Base-by-base conservation (phyloP, 2,888 invertebrate genomes). In the Cephus runcator region DNA sequence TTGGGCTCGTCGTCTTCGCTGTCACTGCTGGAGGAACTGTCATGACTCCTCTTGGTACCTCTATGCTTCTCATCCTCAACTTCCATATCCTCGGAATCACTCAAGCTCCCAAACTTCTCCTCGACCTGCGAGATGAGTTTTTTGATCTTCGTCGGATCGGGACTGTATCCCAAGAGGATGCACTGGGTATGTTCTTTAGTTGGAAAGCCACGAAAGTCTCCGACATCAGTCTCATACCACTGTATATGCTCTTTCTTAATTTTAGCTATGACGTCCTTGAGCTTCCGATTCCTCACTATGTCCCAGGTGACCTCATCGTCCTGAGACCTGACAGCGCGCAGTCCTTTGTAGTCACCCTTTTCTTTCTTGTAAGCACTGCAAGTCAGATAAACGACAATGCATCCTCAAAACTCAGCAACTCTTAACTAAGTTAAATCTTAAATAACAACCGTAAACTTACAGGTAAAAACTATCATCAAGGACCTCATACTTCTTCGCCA, bases 111-210 rank as follows among this genome's bases (percentile, higher is more conserved):
- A 6, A 83, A 83, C 69, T 79, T 84, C 34, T 85, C 83, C 6
- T 80, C 76, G 36, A 83, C 82, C 69, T 86, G 84, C 0, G 77
- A 11, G 6, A 82, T 69, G 15, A 88, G 75, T 30, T 84, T 83
- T 75, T 83, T 86, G 56, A 88, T 23, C 68, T 86, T 87, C 1
- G 80, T 34, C 0, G 94, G 93, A 81, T 96, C 95, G 0, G 96
- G 95, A 76, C 96, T 96, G 87, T 96, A 96, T 0, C 95, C 96
- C 95, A 96, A 95, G 73, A 96, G 92, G 75, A 96, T 93, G 87
- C 96, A 91, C 84, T 94, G 92, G 79, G 95, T 83, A 85, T 96
- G 96, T 77, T 95, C 94, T 73, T 93, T 92, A 0, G 95, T 94
- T 0, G 96, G 96, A 40, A 95, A 93, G 40, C 95, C 86, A 4